Evolutionary conservation across 2,113 vertebrate species (phyloP).

Genomic region (Cyprinodon variegatus): DNA sequence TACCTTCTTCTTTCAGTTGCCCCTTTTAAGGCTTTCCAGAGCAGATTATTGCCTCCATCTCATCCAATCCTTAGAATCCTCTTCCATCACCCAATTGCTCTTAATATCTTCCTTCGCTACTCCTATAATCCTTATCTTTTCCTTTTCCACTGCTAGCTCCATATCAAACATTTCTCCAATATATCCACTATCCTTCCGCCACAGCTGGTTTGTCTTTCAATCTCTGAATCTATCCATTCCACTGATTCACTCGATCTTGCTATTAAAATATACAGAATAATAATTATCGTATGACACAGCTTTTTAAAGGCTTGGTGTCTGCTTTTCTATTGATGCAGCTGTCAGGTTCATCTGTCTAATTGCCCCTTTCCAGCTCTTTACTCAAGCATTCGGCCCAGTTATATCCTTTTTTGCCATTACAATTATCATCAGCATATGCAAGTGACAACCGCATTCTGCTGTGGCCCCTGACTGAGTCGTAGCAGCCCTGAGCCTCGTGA

Average conservation of each 20-base stretch:
- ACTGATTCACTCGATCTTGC: neutral
- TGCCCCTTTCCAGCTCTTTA: slow-evolving; percentile 17
- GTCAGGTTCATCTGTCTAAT: slow-evolving; percentile 25
- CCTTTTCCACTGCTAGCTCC: neutral
- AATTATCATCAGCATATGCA: slow-evolving; percentile 31
- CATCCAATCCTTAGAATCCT: neutral
- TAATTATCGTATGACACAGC: neutral
- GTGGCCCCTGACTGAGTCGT: slow-evolving; percentile 36
- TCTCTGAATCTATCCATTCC: neutral
- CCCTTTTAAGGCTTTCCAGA: neutral
- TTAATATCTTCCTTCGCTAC: neutral
- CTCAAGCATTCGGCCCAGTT: slow-evolving; percentile 16
- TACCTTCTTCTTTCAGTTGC: neutral
- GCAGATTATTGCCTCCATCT: neutral
- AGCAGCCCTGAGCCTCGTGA: slow-evolving; percentile 67
- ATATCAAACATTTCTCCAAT: neutral
- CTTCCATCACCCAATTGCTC: neutral
- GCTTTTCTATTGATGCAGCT: slow-evolving; percentile 4
- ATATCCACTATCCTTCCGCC: neutral
- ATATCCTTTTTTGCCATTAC: slow-evolving; percentile 33
- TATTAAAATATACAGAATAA: neutral
- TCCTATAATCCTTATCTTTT: neutral
- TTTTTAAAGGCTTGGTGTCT: neutral
- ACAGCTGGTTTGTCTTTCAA: neutral
- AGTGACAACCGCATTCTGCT: slow-evolving; percentile 59